Evolutionary conservation across 1,140 invertebrate species (phyloP).

Genomic region (Coenobita brevimanus): DNA sequence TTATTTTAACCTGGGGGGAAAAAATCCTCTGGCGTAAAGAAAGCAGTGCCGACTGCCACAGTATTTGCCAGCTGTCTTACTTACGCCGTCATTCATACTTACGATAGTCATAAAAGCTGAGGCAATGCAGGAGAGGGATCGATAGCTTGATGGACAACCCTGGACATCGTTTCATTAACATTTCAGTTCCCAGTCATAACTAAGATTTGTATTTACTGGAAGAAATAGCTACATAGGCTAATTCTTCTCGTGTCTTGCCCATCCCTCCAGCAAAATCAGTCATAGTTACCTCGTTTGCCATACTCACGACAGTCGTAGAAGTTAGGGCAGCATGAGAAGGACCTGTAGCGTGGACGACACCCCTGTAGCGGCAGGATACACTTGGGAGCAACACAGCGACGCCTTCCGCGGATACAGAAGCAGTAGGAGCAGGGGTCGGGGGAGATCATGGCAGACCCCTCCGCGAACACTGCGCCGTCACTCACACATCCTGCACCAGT

Average conservation of each 20-base stretch:
- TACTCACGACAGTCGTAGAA: constrained; percentile 84
- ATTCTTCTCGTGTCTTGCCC: background rate
- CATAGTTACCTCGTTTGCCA: background rate
- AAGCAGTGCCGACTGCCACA: too few relatives aligned
- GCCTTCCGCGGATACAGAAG: constrained; percentile 85
- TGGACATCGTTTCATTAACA: too few relatives aligned
- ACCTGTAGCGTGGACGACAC: constrained; percentile 81
- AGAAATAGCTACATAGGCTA: background rate
- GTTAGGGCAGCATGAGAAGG: constrained; percentile 87
- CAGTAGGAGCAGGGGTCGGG: constrained; percentile 88
- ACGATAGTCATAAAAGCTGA: too few relatives aligned
- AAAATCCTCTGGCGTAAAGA: too few relatives aligned
- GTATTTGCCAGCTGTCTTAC: too few relatives aligned
- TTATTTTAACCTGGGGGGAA: too few relatives aligned
- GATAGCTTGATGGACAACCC: too few relatives aligned
- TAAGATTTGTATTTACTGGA: background rate
- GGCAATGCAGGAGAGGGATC: too few relatives aligned
- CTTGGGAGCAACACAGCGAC: constrained; percentile 86
- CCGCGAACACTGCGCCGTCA: constrained; percentile 84
- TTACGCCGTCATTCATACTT: too few relatives aligned
- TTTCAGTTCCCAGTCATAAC: too few relatives aligned
- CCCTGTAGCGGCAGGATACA: constrained; percentile 86
- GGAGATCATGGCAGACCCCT: constrained; percentile 88
- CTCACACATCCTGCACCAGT: constrained; percentile 81
- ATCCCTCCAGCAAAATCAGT: background rate